Percentiles rank a stretch among this genome's conserved stretches.
These are phyloP conservation scores for Speoplatyrhinus poulsoni DNA, from an alignment of 2,113 vertebrate genomes.

Conservation along the genomic window DNA sequence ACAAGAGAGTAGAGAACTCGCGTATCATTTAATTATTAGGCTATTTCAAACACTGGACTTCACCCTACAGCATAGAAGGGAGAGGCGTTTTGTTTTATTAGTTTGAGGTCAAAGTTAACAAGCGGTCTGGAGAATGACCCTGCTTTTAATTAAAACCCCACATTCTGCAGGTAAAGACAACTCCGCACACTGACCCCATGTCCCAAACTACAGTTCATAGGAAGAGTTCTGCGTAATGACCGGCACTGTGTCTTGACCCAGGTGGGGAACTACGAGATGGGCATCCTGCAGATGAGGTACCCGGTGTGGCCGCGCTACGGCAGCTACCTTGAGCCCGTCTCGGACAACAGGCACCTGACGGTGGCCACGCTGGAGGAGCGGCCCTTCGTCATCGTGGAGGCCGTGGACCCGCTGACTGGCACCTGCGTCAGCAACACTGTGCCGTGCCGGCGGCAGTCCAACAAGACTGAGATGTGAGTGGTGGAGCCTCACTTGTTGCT, in stretches of 20 bases:
- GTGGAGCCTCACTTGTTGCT: not conserved
- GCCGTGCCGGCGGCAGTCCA: slow-evolving; percentile 93
- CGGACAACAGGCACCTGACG: slow-evolving; percentile 89
- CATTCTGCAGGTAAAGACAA: too few species aligned
- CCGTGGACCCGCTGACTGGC: slow-evolving; percentile 86
- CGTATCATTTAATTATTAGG: too few species aligned
- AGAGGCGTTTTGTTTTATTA: too few species aligned
- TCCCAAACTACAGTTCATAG: too few species aligned
- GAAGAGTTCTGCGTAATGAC: too few species aligned
- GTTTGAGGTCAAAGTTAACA: too few species aligned
- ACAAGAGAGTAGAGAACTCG: too few species aligned
- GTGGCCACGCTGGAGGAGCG: slow-evolving; percentile 96
- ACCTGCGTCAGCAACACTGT: slow-evolving; percentile 96
- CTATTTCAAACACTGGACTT: too few species aligned
- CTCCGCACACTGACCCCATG: too few species aligned
- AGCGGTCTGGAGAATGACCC: too few species aligned
- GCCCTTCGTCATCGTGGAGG: slow-evolving; percentile 96
- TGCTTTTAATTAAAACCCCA: too few species aligned
- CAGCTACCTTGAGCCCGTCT: slow-evolving; percentile 87
- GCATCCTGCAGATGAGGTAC: slow-evolving; percentile 94
- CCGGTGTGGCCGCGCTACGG: slow-evolving; percentile 97
- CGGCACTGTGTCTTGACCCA: slow-evolving; percentile 42
- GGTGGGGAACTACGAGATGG: slow-evolving; percentile 91
- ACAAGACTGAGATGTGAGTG: slow-evolving; percentile 86
- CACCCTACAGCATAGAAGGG: too few species aligned